Conservation (phyloP, 2,113 vertebrate genomes). For the Osmerus eperlanus region DNA sequence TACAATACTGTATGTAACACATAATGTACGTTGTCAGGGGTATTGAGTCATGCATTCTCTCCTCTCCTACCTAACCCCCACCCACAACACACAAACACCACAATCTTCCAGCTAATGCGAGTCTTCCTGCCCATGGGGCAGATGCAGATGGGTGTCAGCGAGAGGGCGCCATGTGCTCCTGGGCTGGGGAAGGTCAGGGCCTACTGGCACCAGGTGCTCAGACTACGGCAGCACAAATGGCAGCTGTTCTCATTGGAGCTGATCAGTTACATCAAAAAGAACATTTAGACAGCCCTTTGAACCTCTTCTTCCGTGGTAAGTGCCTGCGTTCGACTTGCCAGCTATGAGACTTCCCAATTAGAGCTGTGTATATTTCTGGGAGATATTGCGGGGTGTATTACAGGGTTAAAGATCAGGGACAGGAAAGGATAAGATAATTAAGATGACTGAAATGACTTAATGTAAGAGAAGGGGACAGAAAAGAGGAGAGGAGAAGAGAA, state of each 20-base stretch:
- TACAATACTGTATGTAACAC: too few relatives aligned
- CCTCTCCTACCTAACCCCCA: too few relatives aligned
- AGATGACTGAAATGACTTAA: too few relatives aligned
- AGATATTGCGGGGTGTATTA: neutral
- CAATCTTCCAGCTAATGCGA: too few relatives aligned
- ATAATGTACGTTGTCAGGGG: too few relatives aligned
- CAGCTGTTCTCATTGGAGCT: constrained; percentile 30
- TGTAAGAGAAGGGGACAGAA: neutral
- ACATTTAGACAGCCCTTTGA: constrained; percentile 4
- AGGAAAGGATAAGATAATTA: too few relatives aligned
- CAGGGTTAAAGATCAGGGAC: neutral
- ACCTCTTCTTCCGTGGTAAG: constrained; percentile 8
- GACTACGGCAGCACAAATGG: constrained; percentile 48
- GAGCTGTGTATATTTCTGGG: neutral
- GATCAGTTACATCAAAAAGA: constrained; percentile 7
- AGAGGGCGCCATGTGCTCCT: constrained; percentile 52
- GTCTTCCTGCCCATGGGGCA: neutral
- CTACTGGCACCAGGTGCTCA: constrained; percentile 46
- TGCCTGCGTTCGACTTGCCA: neutral
- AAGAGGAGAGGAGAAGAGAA: constrained; percentile 1
- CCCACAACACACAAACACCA: too few relatives aligned
- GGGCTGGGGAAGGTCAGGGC: constrained; percentile 49
- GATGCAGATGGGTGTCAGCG: constrained; percentile 16
- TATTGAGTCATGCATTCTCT: too few relatives aligned
- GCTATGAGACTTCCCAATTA: neutral